phyloP scores from a whole-genome alignment of 2,113 vertebrate species.

The Amphiprion ocellaris region DNA sequence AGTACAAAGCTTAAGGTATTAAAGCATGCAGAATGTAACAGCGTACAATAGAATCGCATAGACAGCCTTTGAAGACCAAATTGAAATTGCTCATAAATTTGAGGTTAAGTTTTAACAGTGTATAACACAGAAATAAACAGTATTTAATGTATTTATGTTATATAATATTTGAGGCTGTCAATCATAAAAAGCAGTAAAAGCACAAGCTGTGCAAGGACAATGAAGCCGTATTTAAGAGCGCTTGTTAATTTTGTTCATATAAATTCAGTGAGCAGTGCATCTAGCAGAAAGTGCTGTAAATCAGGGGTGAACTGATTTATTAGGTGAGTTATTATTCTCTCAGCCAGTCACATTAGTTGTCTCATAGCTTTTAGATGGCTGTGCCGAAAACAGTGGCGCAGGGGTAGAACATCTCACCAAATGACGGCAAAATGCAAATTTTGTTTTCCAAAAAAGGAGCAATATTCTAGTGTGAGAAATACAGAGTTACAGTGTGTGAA shows the following conservation, averaged over 20 bases:
- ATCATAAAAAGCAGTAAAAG: neutral
- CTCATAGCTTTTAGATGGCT: neutral
- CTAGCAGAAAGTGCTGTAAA: neutral
- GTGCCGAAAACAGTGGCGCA: neutral
- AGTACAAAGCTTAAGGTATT: too few relatives aligned
- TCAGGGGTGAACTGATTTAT: neutral
- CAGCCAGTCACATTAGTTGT: neutral
- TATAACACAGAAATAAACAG: neutral
- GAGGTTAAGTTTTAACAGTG: neutral
- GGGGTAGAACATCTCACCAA: neutral
- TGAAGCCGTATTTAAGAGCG: neutral
- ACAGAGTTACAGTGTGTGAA: neutral
- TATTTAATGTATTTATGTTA: neutral
- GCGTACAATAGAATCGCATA: neutral
- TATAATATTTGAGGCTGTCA: neutral
- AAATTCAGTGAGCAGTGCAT: too few relatives aligned
- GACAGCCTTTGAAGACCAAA: too few relatives aligned
- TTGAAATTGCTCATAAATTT: neutral
- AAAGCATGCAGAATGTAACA: neutral
- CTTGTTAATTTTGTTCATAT: slow-evolving; percentile 6
- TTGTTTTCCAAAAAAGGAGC: neutral
- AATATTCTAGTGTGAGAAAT: neutral
- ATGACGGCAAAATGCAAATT: neutral
- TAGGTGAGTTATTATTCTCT: neutral
- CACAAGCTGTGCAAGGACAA: neutral